Base-by-base conservation (phyloP, 2,797 vertebrate species). In the Sebastes steindachneri region DNA sequence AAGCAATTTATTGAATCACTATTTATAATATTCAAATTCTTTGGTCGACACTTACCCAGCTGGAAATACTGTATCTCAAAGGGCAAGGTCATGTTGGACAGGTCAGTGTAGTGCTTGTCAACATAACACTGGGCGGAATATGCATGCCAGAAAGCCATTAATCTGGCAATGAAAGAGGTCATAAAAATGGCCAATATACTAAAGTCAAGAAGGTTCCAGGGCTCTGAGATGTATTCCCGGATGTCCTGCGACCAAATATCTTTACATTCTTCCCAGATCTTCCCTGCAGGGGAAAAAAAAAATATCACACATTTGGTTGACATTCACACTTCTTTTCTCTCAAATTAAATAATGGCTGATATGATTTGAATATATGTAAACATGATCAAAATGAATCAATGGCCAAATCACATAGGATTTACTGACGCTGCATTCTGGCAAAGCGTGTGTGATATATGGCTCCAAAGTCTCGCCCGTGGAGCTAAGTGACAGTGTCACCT, bases 161-260 rank as follows among this genome's bases (percentile, higher is more conserved):
- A 96, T 79, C 98, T 97, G 66, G 98, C 97, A 76, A 97, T 97
- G 88, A 99, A 99, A 0, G 98, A 98, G 33, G 98, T 97, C 69
- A 97, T 96, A 83, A 99, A 99, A 92, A 99, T 97, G 66, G 98
- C 94, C 88, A 99, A 82, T 96, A 99, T 99, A 31, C 97, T 98
- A 65, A 99, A 99, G 84, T 99, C 98, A 8, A 99, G 96, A 91
- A 99, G 97, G 89, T 99, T 99, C 98, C 98, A 99, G 53, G 98
- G 94, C 62, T 99, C 97, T 78, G 97, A 97, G 28, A 99, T 86
- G 82, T 99, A 99, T 72, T 99, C 98, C 63, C 97, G 95, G 75
- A 97, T 96, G 76, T 98, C 97, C 92, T 98, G 97, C 26, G 96
- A 96, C 98, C 98, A 99, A 74, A 99, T 98, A 88, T 97, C 96